Percentiles rank a stretch among this genome's conserved stretches.
Conservation (phyloP, 2,797 vertebrate species). For the Xerus rutilus region DNA sequence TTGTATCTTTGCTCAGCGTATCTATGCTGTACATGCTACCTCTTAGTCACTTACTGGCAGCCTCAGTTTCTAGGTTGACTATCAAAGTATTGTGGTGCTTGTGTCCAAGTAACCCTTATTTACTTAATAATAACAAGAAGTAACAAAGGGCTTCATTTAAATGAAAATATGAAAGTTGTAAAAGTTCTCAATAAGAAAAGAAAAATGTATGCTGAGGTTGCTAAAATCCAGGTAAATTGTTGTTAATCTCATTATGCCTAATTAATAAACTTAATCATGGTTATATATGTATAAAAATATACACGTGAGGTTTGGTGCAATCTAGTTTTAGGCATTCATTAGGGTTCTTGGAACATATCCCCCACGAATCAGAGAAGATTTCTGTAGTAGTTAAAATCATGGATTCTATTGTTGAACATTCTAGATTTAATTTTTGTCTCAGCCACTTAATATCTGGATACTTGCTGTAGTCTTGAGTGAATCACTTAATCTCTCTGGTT, state of each 20-base stretch:
- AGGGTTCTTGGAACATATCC: neutral
- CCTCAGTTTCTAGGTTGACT: too few species aligned
- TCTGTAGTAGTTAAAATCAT: neutral
- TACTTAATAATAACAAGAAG: neutral
- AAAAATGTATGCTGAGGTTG: neutral
- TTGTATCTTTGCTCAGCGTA: too few species aligned
- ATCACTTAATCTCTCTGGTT: neutral
- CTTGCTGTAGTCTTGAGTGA: neutral
- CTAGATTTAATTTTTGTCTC: neutral
- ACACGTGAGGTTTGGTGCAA: neutral
- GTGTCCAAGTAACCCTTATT: neutral
- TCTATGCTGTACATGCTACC: too few species aligned
- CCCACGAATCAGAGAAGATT: neutral
- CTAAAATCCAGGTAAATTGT: neutral
- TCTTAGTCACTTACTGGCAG: neutral
- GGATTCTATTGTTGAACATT: neutral
- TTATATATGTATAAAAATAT: neutral
- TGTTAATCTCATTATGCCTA: neutral
- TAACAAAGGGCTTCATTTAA: neutral
- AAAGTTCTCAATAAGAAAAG: neutral
- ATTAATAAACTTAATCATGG: neutral
- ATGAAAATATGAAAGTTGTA: neutral
- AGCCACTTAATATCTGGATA: neutral
- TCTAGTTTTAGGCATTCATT: neutral
- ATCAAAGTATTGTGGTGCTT: neutral